Conservation (phyloP, 92 coral and sea anemone species). For the Siderastrea radians region DNA sequence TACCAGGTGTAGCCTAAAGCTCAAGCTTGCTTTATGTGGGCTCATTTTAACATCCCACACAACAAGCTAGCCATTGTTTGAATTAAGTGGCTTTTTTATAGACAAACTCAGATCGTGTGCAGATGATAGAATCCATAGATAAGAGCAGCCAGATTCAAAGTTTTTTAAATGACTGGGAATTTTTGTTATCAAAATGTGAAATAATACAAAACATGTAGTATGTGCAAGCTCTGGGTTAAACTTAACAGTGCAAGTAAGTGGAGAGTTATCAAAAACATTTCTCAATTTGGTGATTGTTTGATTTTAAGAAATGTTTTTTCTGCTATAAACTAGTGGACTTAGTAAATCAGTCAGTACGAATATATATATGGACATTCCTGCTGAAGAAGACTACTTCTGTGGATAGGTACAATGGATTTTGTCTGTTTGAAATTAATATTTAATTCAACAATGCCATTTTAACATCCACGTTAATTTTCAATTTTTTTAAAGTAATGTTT, state of each 20-base stretch:
- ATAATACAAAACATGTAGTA: not conserved
- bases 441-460: not conserved
- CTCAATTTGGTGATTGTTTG: not conserved
- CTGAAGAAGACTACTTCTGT: conserved; percentile 59
- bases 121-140: not conserved
- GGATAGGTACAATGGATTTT: conserved; percentile 67
- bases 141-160: no score
- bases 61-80: not conserved
- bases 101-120: not conserved
- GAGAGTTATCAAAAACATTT: not conserved
- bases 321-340: conserved; percentile 73
- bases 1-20: conserved; percentile 27
- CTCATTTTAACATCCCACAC: conserved; percentile 22
- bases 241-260: conserved; percentile 27
- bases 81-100: not conserved
- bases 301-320: not conserved
- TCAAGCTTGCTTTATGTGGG: not conserved
- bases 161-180: conserved; percentile 7
- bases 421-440: not conserved
- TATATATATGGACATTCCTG: conserved; percentile 70
- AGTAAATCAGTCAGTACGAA: conserved; percentile 77
- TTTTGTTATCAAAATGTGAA: not conserved
- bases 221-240: conserved; percentile 38
- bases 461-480: not conserved
- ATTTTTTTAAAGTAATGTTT: not conserved